Evolutionary conservation across 2,888 invertebrate species (phyloP).

Genomic region (Notocelia uddmanniana): DNA sequence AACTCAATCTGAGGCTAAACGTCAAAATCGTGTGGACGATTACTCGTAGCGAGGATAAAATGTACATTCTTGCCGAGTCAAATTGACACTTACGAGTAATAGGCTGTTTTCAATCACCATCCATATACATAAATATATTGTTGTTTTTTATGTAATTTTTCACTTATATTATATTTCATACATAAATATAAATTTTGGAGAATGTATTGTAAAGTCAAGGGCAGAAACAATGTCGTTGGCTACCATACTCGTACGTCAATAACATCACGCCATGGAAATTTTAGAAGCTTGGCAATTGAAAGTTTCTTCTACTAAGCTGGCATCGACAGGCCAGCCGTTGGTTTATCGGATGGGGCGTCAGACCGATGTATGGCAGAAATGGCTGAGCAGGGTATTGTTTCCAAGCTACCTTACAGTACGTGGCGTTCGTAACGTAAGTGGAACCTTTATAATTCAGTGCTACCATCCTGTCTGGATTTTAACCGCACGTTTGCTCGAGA

Average conservation of each 20-base stretch:
- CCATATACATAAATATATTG: no score
- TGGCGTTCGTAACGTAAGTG: constrained; percentile 12
- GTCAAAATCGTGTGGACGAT: no score
- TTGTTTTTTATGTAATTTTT: no score
- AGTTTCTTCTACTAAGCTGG: constrained; percentile 8
- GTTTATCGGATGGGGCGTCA: constrained; percentile 22
- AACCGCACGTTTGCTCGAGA: constrained; percentile 25
- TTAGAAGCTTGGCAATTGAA: not conserved
- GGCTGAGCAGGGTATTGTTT: constrained; percentile 16
- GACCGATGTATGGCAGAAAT: constrained; percentile 20
- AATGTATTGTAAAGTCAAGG: not conserved
- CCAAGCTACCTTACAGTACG: constrained; percentile 2
- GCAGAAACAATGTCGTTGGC: not conserved
- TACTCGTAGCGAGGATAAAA: no score
- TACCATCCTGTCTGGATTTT: constrained; percentile 16
- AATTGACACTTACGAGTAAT: no score
- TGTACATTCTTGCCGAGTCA: no score
- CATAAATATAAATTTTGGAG: no score
- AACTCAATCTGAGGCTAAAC: no score
- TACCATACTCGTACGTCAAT: not conserved
- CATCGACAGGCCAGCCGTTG: constrained; percentile 6
- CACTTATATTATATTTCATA: no score
- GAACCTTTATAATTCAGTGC: constrained; percentile 40
- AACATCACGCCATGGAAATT: not conserved
- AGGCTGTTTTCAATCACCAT: no score